Base-by-base conservation (phyloP, 2,797 vertebrate genomes). In the Spea hammondii region DNA sequence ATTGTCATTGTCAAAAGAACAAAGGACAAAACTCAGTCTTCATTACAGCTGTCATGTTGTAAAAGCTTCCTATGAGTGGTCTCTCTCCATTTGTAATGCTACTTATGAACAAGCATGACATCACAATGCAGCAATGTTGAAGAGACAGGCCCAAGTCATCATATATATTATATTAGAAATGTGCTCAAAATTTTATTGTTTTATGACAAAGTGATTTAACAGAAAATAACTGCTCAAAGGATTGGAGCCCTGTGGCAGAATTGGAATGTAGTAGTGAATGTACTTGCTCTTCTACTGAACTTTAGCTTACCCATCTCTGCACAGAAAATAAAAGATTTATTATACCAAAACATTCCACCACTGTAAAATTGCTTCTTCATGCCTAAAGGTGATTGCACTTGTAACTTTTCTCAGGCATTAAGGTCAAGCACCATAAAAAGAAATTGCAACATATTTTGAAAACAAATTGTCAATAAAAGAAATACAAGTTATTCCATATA, bases 1-100 rank as follows among this genome's bases (percentile, higher is more conserved):
- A 79, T 79, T 60, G 70, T 62, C 8, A 62, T 62, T 79, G 53
- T 72, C 62, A 65, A 64, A 77, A 73, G 47, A 51, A n/a, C 54
- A 11, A 53, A 70, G 68, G 68, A 70, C 68, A 70, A 70, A 14
- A 54, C 17, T 70, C 51, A 44, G 50, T 55, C 50, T 70, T 70
- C 50, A 70, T 70, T 70, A 55, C 5, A 11, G 8, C 32, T 70
- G 68, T 8, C 68, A 54, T 12, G 10, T 55, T 54, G 14, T 6
- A 73, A 48, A 14, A 51, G 48, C 6, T 73, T 72, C 55, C 69
- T 77, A 54, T 60, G 51, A 60, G 44, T 50, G 45, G 47, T 32
- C 57, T 49, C n/a, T 77, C 17, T 62, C 49, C 45, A 59, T 69
- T 69, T 32, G 49, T 9, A 60, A 49, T 62, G 9, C 59, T 44